Percentiles rank a stretch among this genome's conserved stretches.
These are phyloP conservation scores for Hippocampus comes DNA, from an alignment of 2,113 vertebrate species.

Conservation along the genomic window DNA sequence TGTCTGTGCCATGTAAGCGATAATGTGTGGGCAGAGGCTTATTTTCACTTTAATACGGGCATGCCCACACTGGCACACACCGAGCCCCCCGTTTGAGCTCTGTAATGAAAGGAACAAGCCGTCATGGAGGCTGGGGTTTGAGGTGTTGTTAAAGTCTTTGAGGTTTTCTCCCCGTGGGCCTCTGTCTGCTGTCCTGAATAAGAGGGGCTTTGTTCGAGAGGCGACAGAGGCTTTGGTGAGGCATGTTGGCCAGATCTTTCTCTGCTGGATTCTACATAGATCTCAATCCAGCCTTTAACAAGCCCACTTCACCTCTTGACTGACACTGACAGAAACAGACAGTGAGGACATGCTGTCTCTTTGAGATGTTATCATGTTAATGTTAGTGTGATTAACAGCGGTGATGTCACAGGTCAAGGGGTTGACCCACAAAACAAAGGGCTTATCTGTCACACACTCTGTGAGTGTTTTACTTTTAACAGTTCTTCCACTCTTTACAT, in stretches of 20 bases:
- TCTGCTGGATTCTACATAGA: conserved; percentile 40
- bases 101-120: conserved; percentile 67
- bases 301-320: conserved; percentile 30
- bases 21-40: conserved; percentile 71
- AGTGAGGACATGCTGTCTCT: conserved; percentile 8
- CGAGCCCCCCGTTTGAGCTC: conserved; percentile 61
- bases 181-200: conserved; percentile 65
- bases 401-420: conserved; percentile 43
- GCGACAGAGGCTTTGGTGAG: conserved; percentile 52
- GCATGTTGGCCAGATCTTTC: conserved; percentile 52
- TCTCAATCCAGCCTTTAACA: conserved; percentile 36
- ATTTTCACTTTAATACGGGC: conserved; percentile 68
- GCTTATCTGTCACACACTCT: conserved; percentile 15
- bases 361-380: conserved; percentile 15
- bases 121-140: conserved; percentile 63
- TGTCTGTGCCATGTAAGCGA: conserved; percentile 66
- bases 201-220: conserved; percentile 66
- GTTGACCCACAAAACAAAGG: conserved; percentile 28
- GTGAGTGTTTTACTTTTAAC: neutral
- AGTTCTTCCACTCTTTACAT: neutral
- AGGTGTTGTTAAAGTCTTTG: conserved; percentile 72
- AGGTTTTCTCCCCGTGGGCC: conserved; percentile 68
- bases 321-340: conserved; percentile 38
- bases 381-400: conserved; percentile 27
- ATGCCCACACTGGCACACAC: conserved; percentile 65